Evolutionary conservation across 2,797 vertebrate genomes (phyloP), one percentile per base, ranked within the genome.

Genomic region (Odontamblyopus rebecca): DNA sequence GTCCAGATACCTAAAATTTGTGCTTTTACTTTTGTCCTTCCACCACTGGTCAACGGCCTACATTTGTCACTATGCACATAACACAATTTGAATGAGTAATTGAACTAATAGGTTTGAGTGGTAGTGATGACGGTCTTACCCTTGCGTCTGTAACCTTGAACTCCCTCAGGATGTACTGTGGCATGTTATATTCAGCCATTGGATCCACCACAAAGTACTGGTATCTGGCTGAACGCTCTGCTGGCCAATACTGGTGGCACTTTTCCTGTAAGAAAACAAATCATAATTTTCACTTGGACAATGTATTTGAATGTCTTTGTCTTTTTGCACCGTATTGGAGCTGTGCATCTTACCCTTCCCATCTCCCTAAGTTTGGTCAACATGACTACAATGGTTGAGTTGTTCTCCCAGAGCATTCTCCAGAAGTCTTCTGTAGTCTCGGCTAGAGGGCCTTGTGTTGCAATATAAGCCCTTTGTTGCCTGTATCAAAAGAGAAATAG

Each of bases 171-270:
- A 99, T 98, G 89, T 99, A 99, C 91, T 98, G 97, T 7, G 97
- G 97, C 97, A 99, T 98, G 93, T 98, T 98, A 90, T 99, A 99
- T 68, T 99, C 97, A 0, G 97, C 97, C 97, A 99, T 99, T 15
- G 97, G 97, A 72, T 99, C 97, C 71, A 98, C 97, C 16, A 98
- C 97, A 0, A 98, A 99, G 91, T 98, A 99, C 92, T 99, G 97
- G 89, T 98, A 98, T 51, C 97, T 93, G 54, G 98, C 97, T 0
- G 98, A 99, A 67, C 97, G 96, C 89, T 99, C 97, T 0, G 97
- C 97, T 0, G 97, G 97, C 98, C 97, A 99, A 87, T 99, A 98
- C 87, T 99, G 97, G 61, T 99, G 98, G 88, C 98, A 99, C 83
- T 98, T 99, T 78, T 99, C 98, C 97, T 99, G 93, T 41, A 5